phyloP scores from a whole-genome alignment of 2,113 vertebrate genomes.

The Lipophrys pholis region DNA sequence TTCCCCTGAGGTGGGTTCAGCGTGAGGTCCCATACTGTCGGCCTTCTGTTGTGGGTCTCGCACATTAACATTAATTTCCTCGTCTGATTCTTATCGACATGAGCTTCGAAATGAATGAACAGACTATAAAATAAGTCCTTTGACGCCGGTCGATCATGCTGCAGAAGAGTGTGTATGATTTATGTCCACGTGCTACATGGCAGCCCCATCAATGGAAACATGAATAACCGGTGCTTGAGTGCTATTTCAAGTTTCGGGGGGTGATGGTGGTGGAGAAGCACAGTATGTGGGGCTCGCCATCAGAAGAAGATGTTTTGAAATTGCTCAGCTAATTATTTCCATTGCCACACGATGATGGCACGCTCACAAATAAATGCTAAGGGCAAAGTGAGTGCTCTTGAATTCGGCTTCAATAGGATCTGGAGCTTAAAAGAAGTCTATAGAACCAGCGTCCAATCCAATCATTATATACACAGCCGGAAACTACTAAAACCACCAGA shows the following conservation, averaged over 20 bases:
- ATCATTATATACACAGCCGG: slow-evolving; percentile 9
- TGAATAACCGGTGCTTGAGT: slow-evolving; percentile 28
- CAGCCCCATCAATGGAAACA: slow-evolving; percentile 32
- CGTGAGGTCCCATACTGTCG: background rate
- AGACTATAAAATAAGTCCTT: background rate
- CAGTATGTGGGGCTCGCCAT: slow-evolving; percentile 44
- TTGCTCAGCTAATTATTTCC: slow-evolving; percentile 55
- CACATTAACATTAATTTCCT: background rate
- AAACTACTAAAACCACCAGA: slow-evolving; percentile 1
- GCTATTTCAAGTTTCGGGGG: slow-evolving; percentile 48
- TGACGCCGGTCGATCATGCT: slow-evolving; percentile 6
- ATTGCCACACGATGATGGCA: slow-evolving; percentile 55
- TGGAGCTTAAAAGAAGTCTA: slow-evolving; percentile 9
- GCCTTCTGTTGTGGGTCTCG: slow-evolving; percentile 11
- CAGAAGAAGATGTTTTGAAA: slow-evolving; percentile 34
- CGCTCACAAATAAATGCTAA: slow-evolving; percentile 36
- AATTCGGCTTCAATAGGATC: slow-evolving; percentile 24
- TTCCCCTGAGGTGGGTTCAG: slow-evolving; percentile 20
- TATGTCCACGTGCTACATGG: slow-evolving; percentile 11
- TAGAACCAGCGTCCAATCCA: slow-evolving; percentile 4
- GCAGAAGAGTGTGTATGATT: background rate
- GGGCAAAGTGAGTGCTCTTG: slow-evolving; percentile 14
- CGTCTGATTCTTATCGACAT: slow-evolving; percentile 4
- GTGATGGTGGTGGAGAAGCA: background rate
- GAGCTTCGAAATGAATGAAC: slow-evolving; percentile 12